A percentile compares a stretch with the other conserved stretches of the same genome.
phyloP scores from a whole-genome alignment of 2,797 vertebrate genomes.

The Lepus oiostolus region DNA sequence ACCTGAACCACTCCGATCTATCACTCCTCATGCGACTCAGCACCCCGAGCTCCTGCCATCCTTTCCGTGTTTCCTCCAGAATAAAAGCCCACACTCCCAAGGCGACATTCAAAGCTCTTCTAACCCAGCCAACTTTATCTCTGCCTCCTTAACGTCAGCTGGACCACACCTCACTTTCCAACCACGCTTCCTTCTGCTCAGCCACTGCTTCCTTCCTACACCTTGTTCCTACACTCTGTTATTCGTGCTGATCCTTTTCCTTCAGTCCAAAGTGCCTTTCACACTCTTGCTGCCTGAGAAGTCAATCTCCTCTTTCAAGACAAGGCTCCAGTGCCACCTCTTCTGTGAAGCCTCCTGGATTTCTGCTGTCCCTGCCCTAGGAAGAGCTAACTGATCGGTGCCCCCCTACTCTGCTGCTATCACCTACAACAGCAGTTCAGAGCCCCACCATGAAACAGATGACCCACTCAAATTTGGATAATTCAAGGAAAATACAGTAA shows the following conservation, averaged over 20 bases:
- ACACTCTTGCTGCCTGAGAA: background rate
- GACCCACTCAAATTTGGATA: background rate
- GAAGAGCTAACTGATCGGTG: background rate
- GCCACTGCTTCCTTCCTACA: accelerated
- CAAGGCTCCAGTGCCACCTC: background rate
- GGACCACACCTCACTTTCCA: background rate
- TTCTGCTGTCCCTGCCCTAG: background rate
- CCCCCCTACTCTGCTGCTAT: background rate
- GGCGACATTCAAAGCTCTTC: background rate
- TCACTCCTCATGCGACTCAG: background rate
- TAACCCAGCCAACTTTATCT: background rate
- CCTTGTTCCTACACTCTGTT: background rate
- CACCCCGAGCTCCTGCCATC: background rate
- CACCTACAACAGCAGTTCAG: background rate
- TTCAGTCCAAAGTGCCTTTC: background rate
- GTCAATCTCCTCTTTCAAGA: background rate
- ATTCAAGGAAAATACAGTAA: background rate
- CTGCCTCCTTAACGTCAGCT: background rate
- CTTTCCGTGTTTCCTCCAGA: background rate
- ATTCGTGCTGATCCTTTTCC: background rate
- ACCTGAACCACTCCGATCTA: background rate
- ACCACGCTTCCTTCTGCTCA: background rate
- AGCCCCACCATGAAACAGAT: background rate
- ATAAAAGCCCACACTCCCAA: background rate
- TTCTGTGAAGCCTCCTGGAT: background rate